Conservation (phyloP, 2,888 invertebrate genomes). For the Alloplasta piceator region DNA sequence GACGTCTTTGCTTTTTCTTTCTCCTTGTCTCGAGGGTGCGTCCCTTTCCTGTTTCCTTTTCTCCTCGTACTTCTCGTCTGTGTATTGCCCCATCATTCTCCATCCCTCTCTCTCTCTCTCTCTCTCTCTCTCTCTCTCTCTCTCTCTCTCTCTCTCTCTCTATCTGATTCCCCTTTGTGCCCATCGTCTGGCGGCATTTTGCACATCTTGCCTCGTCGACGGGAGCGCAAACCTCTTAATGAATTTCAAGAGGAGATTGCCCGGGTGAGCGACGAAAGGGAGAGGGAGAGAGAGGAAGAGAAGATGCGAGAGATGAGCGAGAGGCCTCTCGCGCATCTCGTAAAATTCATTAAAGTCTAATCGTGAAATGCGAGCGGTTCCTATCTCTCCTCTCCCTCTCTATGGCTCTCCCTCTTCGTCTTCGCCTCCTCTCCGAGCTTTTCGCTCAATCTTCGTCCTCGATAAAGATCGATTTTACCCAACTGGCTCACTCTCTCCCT, state of each 20-base stretch:
- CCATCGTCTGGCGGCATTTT: constrained; percentile 64
- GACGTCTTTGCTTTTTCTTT: constrained; percentile 11
- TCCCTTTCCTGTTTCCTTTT: constrained; percentile 50
- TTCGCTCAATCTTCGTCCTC: constrained; percentile 57
- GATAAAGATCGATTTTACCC: constrained; percentile 63
- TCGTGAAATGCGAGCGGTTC: constrained; percentile 46
- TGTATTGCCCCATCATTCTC: constrained; percentile 34
- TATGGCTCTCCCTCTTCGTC: constrained; percentile 28
- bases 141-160: constrained; percentile 26
- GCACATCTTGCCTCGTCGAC: constrained; percentile 52
- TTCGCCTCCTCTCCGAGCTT: constrained; percentile 41
- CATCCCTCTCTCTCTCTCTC: too few species aligned
- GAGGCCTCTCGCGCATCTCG: constrained; percentile 60
- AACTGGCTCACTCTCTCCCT: constrained; percentile 16
- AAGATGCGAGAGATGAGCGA: constrained; percentile 27
- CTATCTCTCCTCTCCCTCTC: constrained; percentile 12
- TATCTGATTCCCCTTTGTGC: constrained; percentile 62
- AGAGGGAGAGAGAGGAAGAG: too few species aligned
- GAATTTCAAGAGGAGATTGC: constrained; percentile 71
- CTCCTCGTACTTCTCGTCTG: constrained; percentile 48
- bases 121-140: constrained; percentile 27
- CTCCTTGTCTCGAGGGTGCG: constrained; percentile 46
- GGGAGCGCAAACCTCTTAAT: constrained; percentile 73
- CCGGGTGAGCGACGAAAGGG: constrained; percentile 23
- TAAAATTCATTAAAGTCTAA: constrained; percentile 72